Percentiles rank a stretch among this genome's conserved stretches.
Conservation (phyloP, 2,888 invertebrate species). For the Neoitamus cyanurus region DNA sequence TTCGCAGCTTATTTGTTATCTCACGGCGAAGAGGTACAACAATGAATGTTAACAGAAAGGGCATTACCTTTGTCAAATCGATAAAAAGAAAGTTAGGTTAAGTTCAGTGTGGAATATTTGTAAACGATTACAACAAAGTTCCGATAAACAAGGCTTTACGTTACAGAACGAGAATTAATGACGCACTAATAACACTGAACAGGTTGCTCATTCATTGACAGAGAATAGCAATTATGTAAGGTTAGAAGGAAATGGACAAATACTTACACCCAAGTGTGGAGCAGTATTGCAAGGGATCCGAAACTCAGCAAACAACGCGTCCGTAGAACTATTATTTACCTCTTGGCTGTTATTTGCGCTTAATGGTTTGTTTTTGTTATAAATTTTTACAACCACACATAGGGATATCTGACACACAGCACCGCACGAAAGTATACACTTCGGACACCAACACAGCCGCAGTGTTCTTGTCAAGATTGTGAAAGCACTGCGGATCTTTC, state of each 20-base stretch:
- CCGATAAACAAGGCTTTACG: not conserved
- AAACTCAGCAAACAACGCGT: not conserved
- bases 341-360: constrained; percentile 18
- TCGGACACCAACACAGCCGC: not conserved
- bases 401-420: not conserved
- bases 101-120: not conserved
- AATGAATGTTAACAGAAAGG: not conserved
- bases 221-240: not conserved
- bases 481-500: not conserved
- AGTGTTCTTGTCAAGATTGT: constrained; percentile 7
- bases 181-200: not conserved
- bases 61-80: constrained; percentile 28
- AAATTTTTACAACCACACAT: constrained; percentile 8
- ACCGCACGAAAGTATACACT: not conserved
- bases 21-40: not conserved
- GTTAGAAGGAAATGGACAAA: not conserved
- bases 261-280: not conserved
- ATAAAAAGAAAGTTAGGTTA: constrained; percentile 33
- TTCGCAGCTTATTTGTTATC: not conserved
- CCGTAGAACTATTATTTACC: not conserved
- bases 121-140: not conserved
- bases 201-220: not conserved
- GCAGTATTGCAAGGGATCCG: not conserved
- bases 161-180: not conserved
- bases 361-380: constrained; percentile 40